Evolutionary conservation across 2,888 invertebrate genomes (phyloP), one percentile per base, ranked within the genome.

Genomic region (Chrysolina oricalcia): DNA sequence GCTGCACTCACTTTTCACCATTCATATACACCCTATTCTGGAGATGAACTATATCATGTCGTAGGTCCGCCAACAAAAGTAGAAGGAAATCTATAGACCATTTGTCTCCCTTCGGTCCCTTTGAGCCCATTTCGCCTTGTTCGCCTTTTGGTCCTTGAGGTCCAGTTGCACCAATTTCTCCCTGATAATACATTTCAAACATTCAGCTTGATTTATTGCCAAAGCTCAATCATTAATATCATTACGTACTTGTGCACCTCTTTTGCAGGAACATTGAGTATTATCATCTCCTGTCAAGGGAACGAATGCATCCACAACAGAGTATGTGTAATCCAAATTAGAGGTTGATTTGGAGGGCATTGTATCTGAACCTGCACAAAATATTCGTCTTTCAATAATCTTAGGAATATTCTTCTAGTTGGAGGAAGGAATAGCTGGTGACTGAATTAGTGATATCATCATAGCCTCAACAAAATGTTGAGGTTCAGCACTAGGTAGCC

Each of bases 11-110:
- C 92, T 87, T 88, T 85, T 92, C 91, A 1, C 91, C 91, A 66
- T 91, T 90, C 68, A 86, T 87, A 80, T 91, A 93, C 3, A 93
- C 92, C 81, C 88, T 89, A 27, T 90, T 88, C 83, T 93, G 93
- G 50, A 93, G 86, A 82, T 92, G 91, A 65, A 90, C 90, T 76
- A 93, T 91, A 82, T 93, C 93, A 78, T 93, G 92, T 71, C 92
- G 88, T 43, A 93, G 86, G 82, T 93, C 93, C 2, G 93, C 93
- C 78, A 93, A 87, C 82, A 93, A 88, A 0, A 93, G 89, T 64
- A 93, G 88, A 86, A 93, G 89, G 76, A 93, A 90, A 85, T 93
- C 93, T 70, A 93, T 88, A 2, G 92, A 92, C 2, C 92, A 93
- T 72, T 90, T 90, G 3, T 92, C 92, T 0, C 93, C 93, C 71